Evolutionary conservation across 2,113 vertebrate species (phyloP).

Genomic region (Ciconia boyciana): DNA sequence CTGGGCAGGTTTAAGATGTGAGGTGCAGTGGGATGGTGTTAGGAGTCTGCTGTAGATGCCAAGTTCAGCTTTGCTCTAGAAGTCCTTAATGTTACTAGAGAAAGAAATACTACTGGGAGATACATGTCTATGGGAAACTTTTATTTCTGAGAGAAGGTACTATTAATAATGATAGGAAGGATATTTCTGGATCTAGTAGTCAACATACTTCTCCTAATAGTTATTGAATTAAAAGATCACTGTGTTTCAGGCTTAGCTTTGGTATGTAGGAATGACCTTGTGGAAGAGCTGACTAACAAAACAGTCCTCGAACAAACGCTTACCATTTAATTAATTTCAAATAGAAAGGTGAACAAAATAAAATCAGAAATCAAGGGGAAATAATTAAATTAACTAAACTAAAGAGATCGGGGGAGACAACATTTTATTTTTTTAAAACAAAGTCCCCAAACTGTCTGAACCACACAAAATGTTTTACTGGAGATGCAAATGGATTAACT

Average conservation of each 20-base stretch:
- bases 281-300: not conserved
- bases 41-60: not conserved
- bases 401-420: not conserved
- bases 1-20: not conserved
- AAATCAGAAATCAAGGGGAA: not conserved
- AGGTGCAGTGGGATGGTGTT: not conserved
- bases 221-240: slow-evolving; percentile 9
- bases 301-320: not conserved
- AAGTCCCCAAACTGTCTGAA: not conserved
- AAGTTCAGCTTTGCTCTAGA: not conserved
- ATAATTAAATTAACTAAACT: not conserved
- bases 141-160: not conserved
- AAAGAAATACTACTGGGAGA: not conserved
- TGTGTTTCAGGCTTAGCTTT: slow-evolving; percentile 8
- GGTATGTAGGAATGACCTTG: not conserved
- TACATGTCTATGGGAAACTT: slow-evolving; percentile 9
- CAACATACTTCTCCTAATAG: slow-evolving; percentile 12
- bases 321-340: not conserved
- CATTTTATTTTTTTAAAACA: not conserved
- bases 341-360: not conserved
- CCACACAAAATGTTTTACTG: not conserved
- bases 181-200: slow-evolving; percentile 26
- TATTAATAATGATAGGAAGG: slow-evolving; percentile 37
- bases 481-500: not conserved
- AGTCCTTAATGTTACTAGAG: not conserved